phyloP scores from a whole-genome alignment of 1,140 invertebrate genomes.

The Lineus longissimus region DNA sequence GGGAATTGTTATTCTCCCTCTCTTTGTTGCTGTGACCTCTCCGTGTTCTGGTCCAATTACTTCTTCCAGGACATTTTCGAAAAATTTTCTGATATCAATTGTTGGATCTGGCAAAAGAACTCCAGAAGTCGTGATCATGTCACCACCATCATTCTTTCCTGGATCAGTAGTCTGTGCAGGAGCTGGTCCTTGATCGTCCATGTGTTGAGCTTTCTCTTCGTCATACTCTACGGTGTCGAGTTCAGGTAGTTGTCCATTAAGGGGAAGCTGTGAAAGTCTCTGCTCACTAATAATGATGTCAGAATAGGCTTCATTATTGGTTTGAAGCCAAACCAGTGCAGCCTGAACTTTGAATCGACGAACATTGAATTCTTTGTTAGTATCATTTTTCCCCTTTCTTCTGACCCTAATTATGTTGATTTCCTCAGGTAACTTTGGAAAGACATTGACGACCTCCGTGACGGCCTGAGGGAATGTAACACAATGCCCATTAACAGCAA shows the following conservation, averaged over 20 bases:
- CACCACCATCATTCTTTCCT: neutral
- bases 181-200: neutral
- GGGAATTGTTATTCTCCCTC: neutral
- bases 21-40: neutral
- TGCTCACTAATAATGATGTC: neutral
- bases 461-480: constrained; percentile 4
- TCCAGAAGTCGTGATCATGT: neutral
- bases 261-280: neutral
- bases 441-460: neutral
- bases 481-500: neutral
- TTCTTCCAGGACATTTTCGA: neutral
- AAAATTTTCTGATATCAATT: neutral
- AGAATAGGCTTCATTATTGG: neutral
- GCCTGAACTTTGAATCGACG: neutral
- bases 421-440: neutral
- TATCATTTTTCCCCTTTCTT: neutral
- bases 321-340: neutral
- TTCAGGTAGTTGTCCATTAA: neutral
- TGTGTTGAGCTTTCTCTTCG: neutral
- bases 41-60: neutral
- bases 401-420: neutral
- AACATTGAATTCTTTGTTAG: constrained; percentile 2
- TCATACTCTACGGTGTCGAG: neutral
- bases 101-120: neutral
- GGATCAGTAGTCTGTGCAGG: neutral